Conservation (phyloP, 1,140 invertebrate species). For the Microvelia longipes region DNA sequence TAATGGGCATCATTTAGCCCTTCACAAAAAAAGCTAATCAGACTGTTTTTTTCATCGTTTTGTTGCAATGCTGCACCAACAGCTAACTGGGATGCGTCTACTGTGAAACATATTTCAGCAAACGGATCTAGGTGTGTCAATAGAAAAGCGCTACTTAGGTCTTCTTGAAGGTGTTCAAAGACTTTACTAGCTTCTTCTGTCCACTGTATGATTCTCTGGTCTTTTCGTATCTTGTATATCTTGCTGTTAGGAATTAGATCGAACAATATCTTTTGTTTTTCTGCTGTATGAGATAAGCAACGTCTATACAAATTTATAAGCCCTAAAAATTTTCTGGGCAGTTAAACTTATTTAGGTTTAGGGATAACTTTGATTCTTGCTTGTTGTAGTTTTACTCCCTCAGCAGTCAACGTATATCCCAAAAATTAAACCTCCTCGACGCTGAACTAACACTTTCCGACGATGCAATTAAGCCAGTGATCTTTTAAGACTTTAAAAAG, state of each 20-base stretch:
- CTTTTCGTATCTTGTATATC: too few species aligned
- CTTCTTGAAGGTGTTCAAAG: constrained; percentile 20
- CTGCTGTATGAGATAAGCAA: constrained; percentile 22
- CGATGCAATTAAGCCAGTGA: constrained; percentile 24
- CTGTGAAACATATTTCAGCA: not conserved
- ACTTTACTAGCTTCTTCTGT: constrained; percentile 14
- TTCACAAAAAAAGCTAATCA: not conserved
- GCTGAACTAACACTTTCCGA: constrained; percentile 24
- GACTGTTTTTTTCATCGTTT: not conserved
- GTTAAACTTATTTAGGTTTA: constrained; percentile 19
- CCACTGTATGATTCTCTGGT: constrained; percentile 19
- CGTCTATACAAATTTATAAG: constrained; percentile 21
- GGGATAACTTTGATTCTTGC: constrained; percentile 20
- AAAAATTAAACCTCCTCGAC: constrained; percentile 22
- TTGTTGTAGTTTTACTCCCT: constrained; percentile 22
- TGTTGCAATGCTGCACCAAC: constrained; percentile 13
- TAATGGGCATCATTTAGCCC: not conserved
- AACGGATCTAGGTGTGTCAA: constrained; percentile 17
- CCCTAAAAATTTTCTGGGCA: constrained; percentile 10
- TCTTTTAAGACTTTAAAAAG: constrained; percentile 21
- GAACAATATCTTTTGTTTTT: constrained; percentile 20
- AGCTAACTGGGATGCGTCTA: constrained; percentile 11
- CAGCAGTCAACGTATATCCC: constrained; percentile 22
- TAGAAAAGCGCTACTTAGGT: constrained; percentile 18
- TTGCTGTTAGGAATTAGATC: constrained; percentile 9